Evolutionary conservation across 1,140 invertebrate genomes (phyloP), one percentile per base, ranked within the genome.

Genomic region (Zaprionus inermis): DNA sequence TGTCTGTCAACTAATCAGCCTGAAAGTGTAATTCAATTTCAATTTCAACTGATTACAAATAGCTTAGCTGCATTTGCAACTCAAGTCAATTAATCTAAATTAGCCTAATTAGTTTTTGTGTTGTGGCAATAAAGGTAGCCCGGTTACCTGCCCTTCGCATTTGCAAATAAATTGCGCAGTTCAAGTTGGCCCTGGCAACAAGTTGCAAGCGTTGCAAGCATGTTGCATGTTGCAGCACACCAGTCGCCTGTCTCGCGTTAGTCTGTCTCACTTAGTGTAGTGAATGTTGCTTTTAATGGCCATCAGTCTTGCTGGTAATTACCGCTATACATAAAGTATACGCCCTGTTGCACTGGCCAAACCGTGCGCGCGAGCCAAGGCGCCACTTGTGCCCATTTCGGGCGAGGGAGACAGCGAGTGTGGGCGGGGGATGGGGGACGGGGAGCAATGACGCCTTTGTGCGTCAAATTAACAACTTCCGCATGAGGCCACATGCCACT

Each of bases 381-480:
- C 61, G 81, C 58, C 83, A 82, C 79, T 86, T 88, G 82, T 88
- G 76, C 82, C 57, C 75, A 28, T 84, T 88, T 72, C 54, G 74
- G 0, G 49, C n/a, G 44, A 9, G 3, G n/a, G n/a, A n/a, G n/a
- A 5, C 9, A 18, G 44, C 9, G n/a, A 9, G 7, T 6, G 41
- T 1, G 10, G 41, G 5, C 3, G n/a, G 6, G 0, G 1, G 41
- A 2, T 0, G 38, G 14, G 41, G n/a, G 7, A 3, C 2, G 51
- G 51, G 61, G 34, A n/a, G 36, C 32, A 28, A n/a, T 51, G 76
- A 72, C 76, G 83, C 69, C 80, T 83, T 88, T 88, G 80, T 83
- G 84, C 80, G 83, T 88, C 83, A 88, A 88, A 88, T 88, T 88
- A 88, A 88, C 84, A 88, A 88, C 83, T 88, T 88, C 83, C 83